Base-by-base conservation (phyloP, 2,113 vertebrate species). In the Pithys albifrons region DNA sequence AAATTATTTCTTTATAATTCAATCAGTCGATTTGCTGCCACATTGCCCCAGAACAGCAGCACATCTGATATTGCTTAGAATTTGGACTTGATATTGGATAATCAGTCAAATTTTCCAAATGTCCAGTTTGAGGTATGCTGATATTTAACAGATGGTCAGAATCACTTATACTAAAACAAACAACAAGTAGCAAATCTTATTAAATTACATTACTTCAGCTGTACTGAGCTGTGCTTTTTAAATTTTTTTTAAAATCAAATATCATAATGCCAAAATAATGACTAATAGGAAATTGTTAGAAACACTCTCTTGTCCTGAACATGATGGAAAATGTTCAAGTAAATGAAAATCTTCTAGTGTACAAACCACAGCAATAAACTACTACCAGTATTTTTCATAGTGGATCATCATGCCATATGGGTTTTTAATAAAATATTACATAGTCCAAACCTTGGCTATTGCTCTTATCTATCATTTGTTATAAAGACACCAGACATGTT, bases 341-440 rank as follows among this genome's bases (percentile, higher is more conserved):
- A 89, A 93, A 78, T 78, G 2, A 88, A 92, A 93, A 75, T 72
- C 31, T 89, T 92, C n/a, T 87, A 61, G 39, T 82, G 62, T 75
- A 69, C 57, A 93, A 95, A 75, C 73, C 37, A 33, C 57, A 46
- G 70, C 57, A 64, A 87, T 86, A 86, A 96, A 93, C 48, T 13
- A 72, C 33, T 27, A 17, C 17, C 46, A n/a, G 12, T 58, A 39
- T 72, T 93, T 94, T 88, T 85, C 62, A 51, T 25, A 52, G 35
- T 62, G 22, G 66, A 84, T 66, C 73, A 75, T 71, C 48, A 61
- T 85, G 79, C 57, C 88, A 69, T 77, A 78, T 29, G 59, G 43
- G 20, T 74, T 95, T 95, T 95, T 75, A 81, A 67, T 79, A 88
- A 91, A 94, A 85, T 85, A 70, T 80, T 35, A 85, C 29, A 65